phyloP scores from a whole-genome alignment of 2,113 vertebrate species.

The Atlantisia rogersi region DNA sequence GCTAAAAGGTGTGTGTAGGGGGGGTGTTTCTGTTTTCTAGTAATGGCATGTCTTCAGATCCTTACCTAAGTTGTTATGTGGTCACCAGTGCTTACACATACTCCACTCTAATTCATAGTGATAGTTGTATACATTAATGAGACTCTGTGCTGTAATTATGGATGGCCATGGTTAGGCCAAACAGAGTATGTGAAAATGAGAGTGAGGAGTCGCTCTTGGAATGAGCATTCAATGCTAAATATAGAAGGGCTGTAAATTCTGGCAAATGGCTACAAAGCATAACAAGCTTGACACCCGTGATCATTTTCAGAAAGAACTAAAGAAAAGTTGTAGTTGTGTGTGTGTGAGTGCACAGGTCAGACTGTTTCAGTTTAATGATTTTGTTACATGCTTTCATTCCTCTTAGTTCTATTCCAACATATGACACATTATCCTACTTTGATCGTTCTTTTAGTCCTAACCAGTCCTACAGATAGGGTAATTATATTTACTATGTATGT shows the following conservation, averaged over 20 bases:
- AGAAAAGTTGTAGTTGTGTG: background rate
- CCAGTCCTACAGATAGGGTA: background rate
- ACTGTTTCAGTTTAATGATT: background rate
- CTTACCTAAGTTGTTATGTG: background rate
- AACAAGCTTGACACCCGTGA: background rate
- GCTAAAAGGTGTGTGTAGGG: background rate
- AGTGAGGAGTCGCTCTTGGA: background rate
- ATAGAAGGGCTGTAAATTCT: background rate
- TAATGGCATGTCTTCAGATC: background rate
- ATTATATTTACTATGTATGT: background rate
- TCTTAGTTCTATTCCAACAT: background rate
- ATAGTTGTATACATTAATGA: background rate
- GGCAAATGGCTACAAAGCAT: background rate
- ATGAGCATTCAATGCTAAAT: constrained; percentile 5
- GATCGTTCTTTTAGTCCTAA: background rate
- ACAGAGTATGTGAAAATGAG: background rate
- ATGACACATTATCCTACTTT: background rate
- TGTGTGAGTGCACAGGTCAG: background rate
- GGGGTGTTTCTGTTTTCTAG: background rate
- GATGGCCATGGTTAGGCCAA: background rate
- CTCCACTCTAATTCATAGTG: background rate
- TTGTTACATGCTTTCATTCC: background rate
- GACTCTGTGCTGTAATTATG: background rate
- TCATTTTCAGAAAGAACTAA: background rate
- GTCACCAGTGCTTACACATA: background rate